These are phyloP conservation scores for Adelosebastes latens DNA, from an alignment of 2,797 vertebrate genomes.

Conservation along the genomic window DNA sequence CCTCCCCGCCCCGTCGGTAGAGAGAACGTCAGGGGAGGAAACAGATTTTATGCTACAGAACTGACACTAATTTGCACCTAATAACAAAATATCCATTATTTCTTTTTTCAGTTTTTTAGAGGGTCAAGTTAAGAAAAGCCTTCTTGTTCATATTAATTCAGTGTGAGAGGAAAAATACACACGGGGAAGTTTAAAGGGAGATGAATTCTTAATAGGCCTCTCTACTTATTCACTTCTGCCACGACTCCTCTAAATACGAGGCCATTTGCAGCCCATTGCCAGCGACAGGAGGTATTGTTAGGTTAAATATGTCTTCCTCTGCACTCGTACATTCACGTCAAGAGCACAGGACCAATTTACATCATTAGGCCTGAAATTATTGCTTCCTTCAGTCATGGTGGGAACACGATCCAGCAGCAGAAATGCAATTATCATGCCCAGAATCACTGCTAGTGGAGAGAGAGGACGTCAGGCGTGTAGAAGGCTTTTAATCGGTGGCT, in stretches of 20 bases:
- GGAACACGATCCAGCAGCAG: conserved; percentile 78
- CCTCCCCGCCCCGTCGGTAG: conserved; percentile 20
- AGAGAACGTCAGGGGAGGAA: conserved; percentile 42
- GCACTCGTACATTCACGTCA: conserved; percentile 83
- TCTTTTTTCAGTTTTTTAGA: conserved; percentile 16
- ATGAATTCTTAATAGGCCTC: conserved; percentile 35
- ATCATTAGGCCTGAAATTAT: conserved; percentile 85
- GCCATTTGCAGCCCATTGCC: conserved; percentile 74
- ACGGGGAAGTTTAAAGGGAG: conserved; percentile 28
- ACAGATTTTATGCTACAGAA: conserved; percentile 35
- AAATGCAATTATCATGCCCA: conserved; percentile 76
- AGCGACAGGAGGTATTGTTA: conserved; percentile 73
- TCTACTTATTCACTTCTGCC: conserved; percentile 42
- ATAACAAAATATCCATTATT: conserved; percentile 49
- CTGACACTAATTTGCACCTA: conserved; percentile 62
- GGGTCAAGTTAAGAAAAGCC: conserved; percentile 43
- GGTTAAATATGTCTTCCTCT: conserved; percentile 83
- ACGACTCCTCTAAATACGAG: conserved; percentile 37
- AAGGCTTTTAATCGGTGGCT: not conserved
- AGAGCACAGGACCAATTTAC: conserved; percentile 83
- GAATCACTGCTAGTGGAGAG: conserved; percentile 9
- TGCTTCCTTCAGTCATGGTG: conserved; percentile 85
- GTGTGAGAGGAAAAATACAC: conserved; percentile 59
- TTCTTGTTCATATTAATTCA: conserved; percentile 48
- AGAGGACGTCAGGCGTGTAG: not conserved